Percentiles rank a stretch among this genome's conserved stretches.
These are phyloP conservation scores for Idris sp. DNA, from an alignment of 1,140 invertebrate species.

Conservation along the genomic window DNA sequence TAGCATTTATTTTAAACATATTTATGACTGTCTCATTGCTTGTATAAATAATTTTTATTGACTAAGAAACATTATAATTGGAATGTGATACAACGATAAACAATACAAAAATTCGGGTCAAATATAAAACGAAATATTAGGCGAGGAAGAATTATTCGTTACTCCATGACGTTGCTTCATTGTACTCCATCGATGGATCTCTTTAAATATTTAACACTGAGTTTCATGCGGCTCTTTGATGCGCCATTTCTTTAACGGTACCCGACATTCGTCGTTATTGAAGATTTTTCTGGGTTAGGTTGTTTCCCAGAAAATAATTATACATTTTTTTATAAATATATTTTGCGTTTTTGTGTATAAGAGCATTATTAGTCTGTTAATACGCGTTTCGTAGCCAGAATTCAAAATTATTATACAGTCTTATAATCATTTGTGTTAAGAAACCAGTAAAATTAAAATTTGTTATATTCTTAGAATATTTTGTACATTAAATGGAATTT, in stretches of 20 bases:
- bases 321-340: slow-evolving; percentile 18
- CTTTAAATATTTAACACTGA: slow-evolving; percentile 76
- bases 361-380: no score
- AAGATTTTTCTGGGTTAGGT: slow-evolving; percentile 67
- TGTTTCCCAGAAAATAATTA: slow-evolving; percentile 42
- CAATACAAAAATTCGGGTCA: slow-evolving; percentile 57
- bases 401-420: no score
- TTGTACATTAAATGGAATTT: no score
- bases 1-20: no score
- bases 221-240: slow-evolving; percentile 54
- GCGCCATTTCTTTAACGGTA: slow-evolving; percentile 72
- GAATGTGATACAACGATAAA: slow-evolving; percentile 38
- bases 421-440: no score
- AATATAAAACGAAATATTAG: slow-evolving; percentile 61
- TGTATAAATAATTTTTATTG: slow-evolving; percentile 17
- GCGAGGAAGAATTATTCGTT: slow-evolving; percentile 58
- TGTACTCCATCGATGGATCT: slow-evolving; percentile 69
- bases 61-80: slow-evolving; percentile 3
- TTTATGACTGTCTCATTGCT: background rate
- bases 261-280: slow-evolving; percentile 50
- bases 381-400: no score
- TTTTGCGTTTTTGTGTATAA: slow-evolving; percentile 10
- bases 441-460: no score
- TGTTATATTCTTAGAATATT: no score
- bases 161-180: slow-evolving; percentile 64